Percentiles rank a stretch among this genome's conserved stretches.
Evolutionary conservation across 2,888 invertebrate genomes (phyloP).

Genomic region (Teleiodes luculella): DNA sequence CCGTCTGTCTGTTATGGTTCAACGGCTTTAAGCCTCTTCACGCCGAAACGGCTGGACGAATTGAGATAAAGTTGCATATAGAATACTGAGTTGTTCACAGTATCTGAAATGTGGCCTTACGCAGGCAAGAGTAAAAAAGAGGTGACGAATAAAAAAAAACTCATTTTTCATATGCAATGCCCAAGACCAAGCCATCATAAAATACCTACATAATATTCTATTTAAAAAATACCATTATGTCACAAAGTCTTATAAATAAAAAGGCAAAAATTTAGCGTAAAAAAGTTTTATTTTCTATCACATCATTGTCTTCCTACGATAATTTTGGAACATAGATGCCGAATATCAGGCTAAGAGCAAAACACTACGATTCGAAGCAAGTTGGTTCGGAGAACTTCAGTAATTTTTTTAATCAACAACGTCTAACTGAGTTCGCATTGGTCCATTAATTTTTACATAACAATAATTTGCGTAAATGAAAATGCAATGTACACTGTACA

Average conservation of each 20-base stretch:
- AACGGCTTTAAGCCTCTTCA: too few relatives aligned
- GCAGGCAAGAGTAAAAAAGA: too few relatives aligned
- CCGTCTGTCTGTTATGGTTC: too few relatives aligned
- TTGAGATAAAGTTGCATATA: too few relatives aligned
- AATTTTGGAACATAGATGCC: conserved; percentile 71
- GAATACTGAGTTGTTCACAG: too few relatives aligned
- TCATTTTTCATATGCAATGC: too few relatives aligned
- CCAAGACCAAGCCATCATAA: too few relatives aligned
- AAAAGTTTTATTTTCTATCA: conserved; percentile 75
- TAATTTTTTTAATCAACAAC: not conserved
- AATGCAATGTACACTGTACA: not conserved
- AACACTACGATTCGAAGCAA: conserved; percentile 67
- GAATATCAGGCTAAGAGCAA: conserved; percentile 61
- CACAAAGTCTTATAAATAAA: conserved; percentile 21
- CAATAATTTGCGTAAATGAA: not conserved
- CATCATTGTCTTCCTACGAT: conserved; percentile 71
- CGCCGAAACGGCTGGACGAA: too few relatives aligned
- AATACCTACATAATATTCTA: too few relatives aligned
- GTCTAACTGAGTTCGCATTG: not conserved
- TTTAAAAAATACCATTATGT: too few relatives aligned
- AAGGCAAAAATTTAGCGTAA: conserved; percentile 59
- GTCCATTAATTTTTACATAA: not conserved
- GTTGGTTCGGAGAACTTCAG: conserved; percentile 11
- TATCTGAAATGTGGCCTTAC: too few relatives aligned
- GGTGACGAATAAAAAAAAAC: too few relatives aligned